A percentile compares a stretch with the other conserved stretches of the same genome.
These are phyloP conservation scores for Cyclopterus lumpus DNA, from an alignment of 2,797 vertebrate genomes.

Conservation along the genomic window DNA sequence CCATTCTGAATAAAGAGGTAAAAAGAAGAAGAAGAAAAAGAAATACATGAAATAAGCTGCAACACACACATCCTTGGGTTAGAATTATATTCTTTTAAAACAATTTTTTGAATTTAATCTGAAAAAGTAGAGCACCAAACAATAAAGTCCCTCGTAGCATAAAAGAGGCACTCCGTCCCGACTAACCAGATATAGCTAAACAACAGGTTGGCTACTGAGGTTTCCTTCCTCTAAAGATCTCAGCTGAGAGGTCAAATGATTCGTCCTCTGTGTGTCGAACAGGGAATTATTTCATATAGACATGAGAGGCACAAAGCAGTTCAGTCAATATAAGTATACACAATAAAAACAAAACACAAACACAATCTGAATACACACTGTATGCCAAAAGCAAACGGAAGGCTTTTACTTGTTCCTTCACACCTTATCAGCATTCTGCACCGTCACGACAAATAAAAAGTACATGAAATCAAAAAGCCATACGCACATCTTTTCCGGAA, in stretches of 20 bases:
- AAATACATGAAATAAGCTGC: conserved; percentile 58
- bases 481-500: conserved; percentile 59
- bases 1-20: conserved; percentile 2
- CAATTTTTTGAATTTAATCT: conserved; percentile 79
- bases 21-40: background rate
- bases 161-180: conserved; percentile 79
- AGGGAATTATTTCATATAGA: conserved; percentile 71
- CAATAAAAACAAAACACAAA: conserved; percentile 69
- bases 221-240: conserved; percentile 49
- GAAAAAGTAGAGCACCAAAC: conserved; percentile 84
- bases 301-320: conserved; percentile 82
- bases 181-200: conserved; percentile 74
- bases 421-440: conserved; percentile 66
- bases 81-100: conserved; percentile 79
- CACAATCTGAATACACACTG: conserved; percentile 72
- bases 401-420: conserved; percentile 70
- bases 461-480: conserved; percentile 66
- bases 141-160: conserved; percentile 77
- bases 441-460: conserved; percentile 64
- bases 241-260: conserved; percentile 76
- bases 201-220: conserved; percentile 77
- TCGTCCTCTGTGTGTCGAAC: conserved; percentile 75
- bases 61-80: conserved; percentile 74
- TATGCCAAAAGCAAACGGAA: conserved; percentile 70
- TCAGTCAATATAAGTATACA: conserved; percentile 73